These are phyloP conservation scores for Apotomis betuletana DNA, from an alignment of 2,888 invertebrate genomes.

Conservation along the genomic window DNA sequence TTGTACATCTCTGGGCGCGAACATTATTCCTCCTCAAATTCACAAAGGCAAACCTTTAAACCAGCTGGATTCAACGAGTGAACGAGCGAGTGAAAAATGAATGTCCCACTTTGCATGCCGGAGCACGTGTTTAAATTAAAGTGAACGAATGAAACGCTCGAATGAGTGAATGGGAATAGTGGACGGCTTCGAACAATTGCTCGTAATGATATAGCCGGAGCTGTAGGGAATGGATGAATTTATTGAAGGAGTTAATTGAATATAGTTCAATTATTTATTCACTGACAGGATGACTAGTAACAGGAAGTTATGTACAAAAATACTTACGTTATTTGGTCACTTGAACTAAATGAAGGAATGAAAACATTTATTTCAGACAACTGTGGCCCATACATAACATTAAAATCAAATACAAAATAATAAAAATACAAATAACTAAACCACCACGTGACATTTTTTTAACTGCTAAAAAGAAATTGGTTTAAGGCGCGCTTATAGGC, in stretches of 20 bases:
- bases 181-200: conserved; percentile 12
- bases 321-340: no score
- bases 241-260: conserved; percentile 16
- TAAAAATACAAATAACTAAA: no score
- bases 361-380: no score
- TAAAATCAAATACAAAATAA: no score
- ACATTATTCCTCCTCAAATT: conserved; percentile 7
- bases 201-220: conserved; percentile 21
- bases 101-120: conserved; percentile 26
- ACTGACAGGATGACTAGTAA: neutral
- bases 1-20: neutral
- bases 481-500: no score
- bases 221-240: conserved; percentile 11
- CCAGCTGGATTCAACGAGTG: conserved; percentile 12
- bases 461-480: no score
- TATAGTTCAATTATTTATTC: conserved; percentile 11
- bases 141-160: conserved; percentile 31
- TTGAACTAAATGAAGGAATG: no score
- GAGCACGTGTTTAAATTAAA: conserved; percentile 29
- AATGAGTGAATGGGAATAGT: conserved; percentile 26
- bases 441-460: no score
- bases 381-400: no score
- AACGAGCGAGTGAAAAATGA: conserved; percentile 34
- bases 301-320: no score
- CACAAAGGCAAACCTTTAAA: conserved; percentile 22